Conservation (phyloP, 2,113 vertebrate species). For the Leptobrachium leishanense region DNA sequence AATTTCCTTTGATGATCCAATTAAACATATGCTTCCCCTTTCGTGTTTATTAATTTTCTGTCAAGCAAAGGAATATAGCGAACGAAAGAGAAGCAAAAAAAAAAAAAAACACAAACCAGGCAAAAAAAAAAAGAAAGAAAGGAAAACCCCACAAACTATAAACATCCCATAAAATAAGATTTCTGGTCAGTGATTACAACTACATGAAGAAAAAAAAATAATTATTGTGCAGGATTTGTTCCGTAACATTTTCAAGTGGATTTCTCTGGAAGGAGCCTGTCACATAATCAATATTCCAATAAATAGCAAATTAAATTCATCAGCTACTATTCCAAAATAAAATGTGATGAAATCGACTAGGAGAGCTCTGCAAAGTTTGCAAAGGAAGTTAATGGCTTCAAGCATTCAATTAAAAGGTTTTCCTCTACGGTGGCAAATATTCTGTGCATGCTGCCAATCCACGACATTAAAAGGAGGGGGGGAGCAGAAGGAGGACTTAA, state of each 20-base stretch:
- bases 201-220: background rate
- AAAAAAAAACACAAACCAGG: no score
- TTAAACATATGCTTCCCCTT: no score
- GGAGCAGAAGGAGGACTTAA: no score
- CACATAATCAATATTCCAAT: constrained; percentile 55
- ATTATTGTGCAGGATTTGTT: background rate
- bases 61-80: no score
- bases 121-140: no score
- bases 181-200: constrained; percentile 16
- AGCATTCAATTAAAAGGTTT: constrained; percentile 53
- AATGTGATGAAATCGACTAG: constrained; percentile 32
- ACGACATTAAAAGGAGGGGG: no score
- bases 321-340: constrained; percentile 28
- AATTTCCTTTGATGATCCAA: no score
- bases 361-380: constrained; percentile 39
- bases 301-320: constrained; percentile 56
- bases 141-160: no score
- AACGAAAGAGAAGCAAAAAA: no score
- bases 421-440: constrained; percentile 34
- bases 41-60: no score
- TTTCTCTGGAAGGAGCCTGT: constrained; percentile 44
- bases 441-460: constrained; percentile 36
- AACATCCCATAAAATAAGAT: background rate
- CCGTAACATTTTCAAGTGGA: constrained; percentile 50
- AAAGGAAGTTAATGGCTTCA: constrained; percentile 50